These are phyloP conservation scores for Gibbula magus DNA, from an alignment of 2,888 invertebrate genomes.

Conservation along the genomic window DNA sequence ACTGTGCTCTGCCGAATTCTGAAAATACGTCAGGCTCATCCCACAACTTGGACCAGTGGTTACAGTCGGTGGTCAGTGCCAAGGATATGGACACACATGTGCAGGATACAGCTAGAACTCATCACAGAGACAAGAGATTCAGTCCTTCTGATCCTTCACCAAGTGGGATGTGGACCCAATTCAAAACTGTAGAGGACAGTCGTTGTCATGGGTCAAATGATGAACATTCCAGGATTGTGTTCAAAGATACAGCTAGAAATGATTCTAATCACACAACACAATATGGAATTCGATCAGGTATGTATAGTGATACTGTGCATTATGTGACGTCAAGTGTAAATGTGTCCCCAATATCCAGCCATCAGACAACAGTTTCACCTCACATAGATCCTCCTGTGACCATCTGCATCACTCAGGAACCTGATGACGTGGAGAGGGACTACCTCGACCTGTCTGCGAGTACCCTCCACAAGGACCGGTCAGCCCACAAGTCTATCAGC, in stretches of 20 bases:
- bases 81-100: neutral
- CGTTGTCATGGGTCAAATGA: too few relatives aligned
- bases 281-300: neutral
- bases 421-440: neutral
- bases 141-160: too few relatives aligned
- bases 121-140: too few relatives aligned
- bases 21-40: neutral
- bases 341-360: neutral
- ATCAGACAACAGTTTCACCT: too few relatives aligned
- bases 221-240: too few relatives aligned
- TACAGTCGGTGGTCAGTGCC: constrained; percentile 5
- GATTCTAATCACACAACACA: neutral
- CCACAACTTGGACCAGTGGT: neutral
- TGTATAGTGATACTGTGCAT: neutral
- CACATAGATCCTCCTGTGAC: neutral
- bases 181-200: too few relatives aligned
- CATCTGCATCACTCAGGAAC: neutral
- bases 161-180: too few relatives aligned
- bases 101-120: too few relatives aligned
- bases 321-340: neutral
- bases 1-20: neutral
- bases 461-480: neutral
- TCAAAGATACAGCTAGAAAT: too few relatives aligned
- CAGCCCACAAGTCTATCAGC: constrained; percentile 17
- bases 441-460: neutral